Base-by-base conservation (phyloP, 2,888 invertebrate genomes). In the Andrena chrysosceles region DNA sequence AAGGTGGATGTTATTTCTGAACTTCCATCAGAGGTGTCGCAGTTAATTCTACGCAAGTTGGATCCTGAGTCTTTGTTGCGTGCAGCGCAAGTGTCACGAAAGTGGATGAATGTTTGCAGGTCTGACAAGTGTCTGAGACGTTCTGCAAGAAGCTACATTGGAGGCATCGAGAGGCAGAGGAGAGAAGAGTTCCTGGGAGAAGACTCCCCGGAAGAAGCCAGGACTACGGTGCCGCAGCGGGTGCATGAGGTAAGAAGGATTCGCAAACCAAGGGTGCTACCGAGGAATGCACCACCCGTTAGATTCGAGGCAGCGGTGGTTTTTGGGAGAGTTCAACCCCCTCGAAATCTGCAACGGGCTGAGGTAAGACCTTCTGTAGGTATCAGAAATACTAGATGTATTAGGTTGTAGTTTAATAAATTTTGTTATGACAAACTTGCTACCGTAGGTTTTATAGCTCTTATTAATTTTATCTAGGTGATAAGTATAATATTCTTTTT, bases 11-110 rank as follows among this genome's bases (percentile, higher is more conserved):
- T 78, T 13, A 48, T 83, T 8, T 42, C 72, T 8, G 52, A 83
- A 26, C 42, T 84, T 20, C 66, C 75, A 0, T 13, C 26, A 0
- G 66, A 84, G 48, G 52, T 82, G 0, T 82, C 72, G 2, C 75
- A 78, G 49, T 3, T 81, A 20, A 81, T 81, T 26, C 59, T 77
- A 2, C 74, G 77, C 4, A 62, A 84, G 49, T 75, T 84, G 33
- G 74, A 81, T 8, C 33, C 74, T 10, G 64, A 72, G 16, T 77
- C 74, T 10, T 62, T 84, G 10, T 8, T 82, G 13, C 5, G 7
- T 16, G 82, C 42, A 0, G 64, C 62, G 2, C 75, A 52, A 10
- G 67, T 78, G 0, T 78, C 75, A 1, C 54, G 60, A 8, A 69
- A 66, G 7, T 84, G 82, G 75, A 0, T 62, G 7, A 0, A 33